Percentiles rank a stretch among this genome's conserved stretches.
Evolutionary conservation across 2,888 invertebrate species (phyloP).

Genomic region (Drosophila engyochracea): DNA sequence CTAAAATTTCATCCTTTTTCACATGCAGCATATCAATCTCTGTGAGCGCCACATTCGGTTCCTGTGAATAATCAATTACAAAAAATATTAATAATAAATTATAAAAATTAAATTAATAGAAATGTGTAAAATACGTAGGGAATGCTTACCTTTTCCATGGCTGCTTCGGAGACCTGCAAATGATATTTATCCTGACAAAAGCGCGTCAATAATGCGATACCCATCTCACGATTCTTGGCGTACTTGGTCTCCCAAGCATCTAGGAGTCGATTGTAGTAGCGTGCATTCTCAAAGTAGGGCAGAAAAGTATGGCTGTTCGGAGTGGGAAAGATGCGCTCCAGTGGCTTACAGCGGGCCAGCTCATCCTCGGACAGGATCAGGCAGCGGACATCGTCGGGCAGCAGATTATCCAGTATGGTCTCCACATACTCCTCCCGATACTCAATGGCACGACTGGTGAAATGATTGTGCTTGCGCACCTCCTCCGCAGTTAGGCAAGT

Average conservation of each 20-base stretch:
- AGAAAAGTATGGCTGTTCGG: slow-evolving; percentile 91
- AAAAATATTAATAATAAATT: too few relatives aligned
- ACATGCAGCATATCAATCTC: slow-evolving; percentile 84
- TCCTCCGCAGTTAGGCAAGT: slow-evolving; percentile 90
- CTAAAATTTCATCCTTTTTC: slow-evolving; percentile 76
- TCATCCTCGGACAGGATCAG: slow-evolving; percentile 96
- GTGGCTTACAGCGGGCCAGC: slow-evolving; percentile 88
- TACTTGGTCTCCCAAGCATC: slow-evolving; percentile 96
- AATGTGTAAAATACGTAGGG: background rate
- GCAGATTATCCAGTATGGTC: slow-evolving; percentile 93
- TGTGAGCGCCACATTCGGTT: slow-evolving; percentile 82
- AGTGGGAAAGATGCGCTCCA: slow-evolving; percentile 95
- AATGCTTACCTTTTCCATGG: slow-evolving; percentile 78
- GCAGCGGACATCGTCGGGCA: slow-evolving; percentile 95
- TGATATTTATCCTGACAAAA: slow-evolving; percentile 91
- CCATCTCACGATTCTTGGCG: slow-evolving; percentile 86
- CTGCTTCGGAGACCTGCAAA: slow-evolving; percentile 88
- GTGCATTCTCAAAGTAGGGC: slow-evolving; percentile 91
- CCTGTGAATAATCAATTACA: slow-evolving; percentile 53
- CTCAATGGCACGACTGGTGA: slow-evolving; percentile 82
- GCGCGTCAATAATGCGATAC: slow-evolving; percentile 88
- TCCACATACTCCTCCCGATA: slow-evolving; percentile 87
- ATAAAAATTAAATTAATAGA: too few relatives aligned
- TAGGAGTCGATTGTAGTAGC: slow-evolving; percentile 96
- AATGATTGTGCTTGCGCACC: slow-evolving; percentile 86